Base-by-base conservation (phyloP, 2,113 vertebrate species). In the Istiophorus platypterus region DNA sequence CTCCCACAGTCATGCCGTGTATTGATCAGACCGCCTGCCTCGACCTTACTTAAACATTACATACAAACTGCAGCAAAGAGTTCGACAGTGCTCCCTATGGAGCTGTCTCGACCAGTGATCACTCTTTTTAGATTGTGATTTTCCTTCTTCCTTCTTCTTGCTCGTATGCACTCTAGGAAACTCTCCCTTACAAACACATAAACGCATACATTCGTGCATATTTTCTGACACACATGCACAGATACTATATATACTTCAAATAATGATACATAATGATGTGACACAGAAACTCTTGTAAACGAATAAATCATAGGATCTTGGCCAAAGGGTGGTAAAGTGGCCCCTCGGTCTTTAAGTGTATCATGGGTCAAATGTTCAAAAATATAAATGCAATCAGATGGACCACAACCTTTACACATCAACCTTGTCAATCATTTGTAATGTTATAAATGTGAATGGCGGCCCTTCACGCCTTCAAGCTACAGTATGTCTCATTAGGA, bases 11-110 rank as follows among this genome's bases (percentile, higher is more conserved):
- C 76, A 76, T 84, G 72, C 39, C 65, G 42, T 47, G 54, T 90
- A 93, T 91, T 84, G 91, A 93, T 92, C 91, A 84, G 72, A 58
- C 61, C 20, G 22, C 86, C 72, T 27, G 78, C 75, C 72, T 83
- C 61, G 14, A 66, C 78, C 82, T 89, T 85, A 90, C 82, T 90
- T 92, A 91, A 91, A 89, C 84, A 87, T 85, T 83, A 80, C 83
- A 75, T 79, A 78, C 80, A 90, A 86, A 84, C 81, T 89, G 74
- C 85, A 87, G 85, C 88, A 87, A 90, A 76, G 81, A 80, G 61
- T 87, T 89, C 52, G 84, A 81, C 88, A 89, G 90, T 51, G 71
- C 56, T 86, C 67, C 81, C 62, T 64, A 45, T 59, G 59, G 49
- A 84, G 57, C 73, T 80, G 82, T 85, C 54, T 72, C 51, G 84